Percentiles rank a stretch among this genome's conserved stretches.
Conservation (phyloP, 2,888 invertebrate species). For the Euzetes globulus region DNA sequence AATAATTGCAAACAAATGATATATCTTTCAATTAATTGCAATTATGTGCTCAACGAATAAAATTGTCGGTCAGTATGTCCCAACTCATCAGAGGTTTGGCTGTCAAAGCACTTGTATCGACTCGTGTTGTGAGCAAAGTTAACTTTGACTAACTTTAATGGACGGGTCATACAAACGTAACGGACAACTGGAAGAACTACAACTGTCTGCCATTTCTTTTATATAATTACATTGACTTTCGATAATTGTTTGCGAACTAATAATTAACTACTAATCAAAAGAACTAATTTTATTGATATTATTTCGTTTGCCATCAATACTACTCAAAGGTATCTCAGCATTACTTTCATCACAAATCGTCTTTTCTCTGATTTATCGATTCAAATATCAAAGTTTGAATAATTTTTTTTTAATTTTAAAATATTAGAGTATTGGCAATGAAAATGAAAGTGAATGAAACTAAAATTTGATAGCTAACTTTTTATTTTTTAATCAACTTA, state of each 20-base stretch:
- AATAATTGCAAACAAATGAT: too few relatives aligned
- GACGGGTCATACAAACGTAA: background rate
- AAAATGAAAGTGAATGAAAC: too few relatives aligned
- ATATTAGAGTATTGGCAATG: too few relatives aligned
- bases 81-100: conserved; percentile 14
- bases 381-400: too few relatives aligned
- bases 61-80: background rate
- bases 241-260: conserved; percentile 5
- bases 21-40: too few relatives aligned
- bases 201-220: conserved; percentile 12
- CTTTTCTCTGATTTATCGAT: too few relatives aligned
- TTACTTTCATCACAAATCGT: too few relatives aligned
- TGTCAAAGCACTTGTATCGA: conserved; percentile 9
- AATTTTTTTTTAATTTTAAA: too few relatives aligned
- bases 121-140: conserved; percentile 14
- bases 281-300: conserved; percentile 6
- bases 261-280: conserved; percentile 20
- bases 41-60: too few relatives aligned
- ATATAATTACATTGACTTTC: conserved; percentile 14
- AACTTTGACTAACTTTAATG: conserved; percentile 16
- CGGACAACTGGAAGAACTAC: background rate
- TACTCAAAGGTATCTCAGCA: too few relatives aligned
- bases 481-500: too few relatives aligned
- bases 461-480: too few relatives aligned
- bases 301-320: background rate